Base-by-base conservation (phyloP, 2,888 invertebrate genomes). In the Gari tellinella region DNA sequence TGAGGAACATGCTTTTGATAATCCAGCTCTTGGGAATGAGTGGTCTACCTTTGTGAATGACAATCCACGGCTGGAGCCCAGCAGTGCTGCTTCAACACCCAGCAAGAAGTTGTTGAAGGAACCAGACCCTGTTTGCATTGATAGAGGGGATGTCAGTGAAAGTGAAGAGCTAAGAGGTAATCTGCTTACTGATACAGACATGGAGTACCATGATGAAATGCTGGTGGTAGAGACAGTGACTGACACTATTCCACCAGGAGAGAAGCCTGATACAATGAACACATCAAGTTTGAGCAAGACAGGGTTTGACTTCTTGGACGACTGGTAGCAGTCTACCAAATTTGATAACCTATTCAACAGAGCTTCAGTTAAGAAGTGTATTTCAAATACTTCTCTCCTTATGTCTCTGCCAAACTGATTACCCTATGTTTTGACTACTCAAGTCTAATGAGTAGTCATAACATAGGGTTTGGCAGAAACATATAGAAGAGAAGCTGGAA, bases 241-340 rank as follows among this genome's bases (percentile, higher is more conserved):
- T 25, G 10, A 7, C 10, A 10, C 5, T 7, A 31, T 7, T 7
- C 31, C 4, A 10, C 31, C n/a, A 40, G 21, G 45, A 2, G 58
- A 63, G 48, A 58, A 61, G 15, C 10, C 19, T 12, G 73, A 65
- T 37, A 45, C 48, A 17, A 55, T 69, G 48, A 75, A 77, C 69
- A 58, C 72, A 17, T 78, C 80, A 4, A 51, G 56, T 43, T 23
- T 79, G 10, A 65, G 61, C 12, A 81, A 79, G 58, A 81, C 83
- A 51, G 89, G 89, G 15, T 89, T 87, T 80, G 89, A 86, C 43
- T 89, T 89, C 66, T 69, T 89, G 19, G 89, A 89, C 65, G 74
- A 86, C 46, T 89, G 89, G 89, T 89, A 79, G 83, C 31, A 19
- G 7, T 40, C 5, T 31, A 10, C 31, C 4, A 7, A 7, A 10